phyloP scores from a whole-genome alignment of 2,888 invertebrate species.

The Adineta ricciae region DNA sequence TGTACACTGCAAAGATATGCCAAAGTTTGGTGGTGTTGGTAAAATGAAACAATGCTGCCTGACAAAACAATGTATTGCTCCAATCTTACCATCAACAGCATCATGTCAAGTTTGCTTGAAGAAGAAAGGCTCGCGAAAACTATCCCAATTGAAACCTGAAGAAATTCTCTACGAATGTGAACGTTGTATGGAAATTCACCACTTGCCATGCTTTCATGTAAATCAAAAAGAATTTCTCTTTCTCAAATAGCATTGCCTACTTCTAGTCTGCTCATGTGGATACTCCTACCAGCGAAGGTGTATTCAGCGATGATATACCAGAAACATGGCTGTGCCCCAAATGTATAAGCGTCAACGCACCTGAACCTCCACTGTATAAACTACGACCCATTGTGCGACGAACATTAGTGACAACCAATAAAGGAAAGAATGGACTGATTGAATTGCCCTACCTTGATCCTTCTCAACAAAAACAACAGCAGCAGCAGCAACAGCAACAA shows the following conservation, averaged over 20 bases:
- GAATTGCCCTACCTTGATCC: not conserved
- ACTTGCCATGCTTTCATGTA: conserved; percentile 65
- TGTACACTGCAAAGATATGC: conserved; percentile 90
- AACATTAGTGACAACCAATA: not conserved
- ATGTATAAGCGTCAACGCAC: not conserved
- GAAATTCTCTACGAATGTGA: conserved; percentile 84
- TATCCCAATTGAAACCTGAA: conserved; percentile 53
- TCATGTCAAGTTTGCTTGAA: conserved; percentile 79
- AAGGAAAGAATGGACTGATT: conserved; percentile 3
- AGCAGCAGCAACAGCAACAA: not conserved
- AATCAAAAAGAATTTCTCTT: not conserved
- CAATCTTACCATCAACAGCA: conserved; percentile 82
- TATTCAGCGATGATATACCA: conserved; percentile 20
- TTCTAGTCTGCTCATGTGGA: not conserved
- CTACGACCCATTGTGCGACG: conserved; percentile 4
- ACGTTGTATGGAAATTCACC: conserved; percentile 85
- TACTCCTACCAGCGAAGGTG: not conserved
- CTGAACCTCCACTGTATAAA: conserved; percentile 6
- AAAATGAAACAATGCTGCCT: conserved; percentile 90
- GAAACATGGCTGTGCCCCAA: conserved; percentile 17
- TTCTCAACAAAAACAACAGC: not conserved
- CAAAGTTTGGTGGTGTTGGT: conserved; percentile 88
- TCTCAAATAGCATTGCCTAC: too few species aligned
- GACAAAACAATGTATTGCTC: conserved; percentile 78
- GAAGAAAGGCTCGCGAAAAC: conserved; percentile 52